Percentiles rank a stretch among this genome's conserved stretches.
Conservation (phyloP, 2,888 invertebrate species). For the Melipona beecheii region DNA sequence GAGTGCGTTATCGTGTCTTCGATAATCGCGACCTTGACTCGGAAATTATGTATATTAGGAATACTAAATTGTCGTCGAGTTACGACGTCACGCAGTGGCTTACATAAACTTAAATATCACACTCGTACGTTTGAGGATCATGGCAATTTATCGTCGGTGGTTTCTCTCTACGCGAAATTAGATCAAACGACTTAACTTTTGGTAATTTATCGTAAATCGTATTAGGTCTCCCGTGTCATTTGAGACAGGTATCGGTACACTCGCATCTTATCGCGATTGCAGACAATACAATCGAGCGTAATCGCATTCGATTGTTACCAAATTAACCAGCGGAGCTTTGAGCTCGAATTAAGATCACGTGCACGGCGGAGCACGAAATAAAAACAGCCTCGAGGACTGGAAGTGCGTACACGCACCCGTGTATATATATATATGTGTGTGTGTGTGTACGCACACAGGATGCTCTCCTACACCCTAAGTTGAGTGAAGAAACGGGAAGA, state of each 20-base stretch:
- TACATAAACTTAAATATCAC: too few relatives aligned
- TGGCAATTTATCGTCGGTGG: background rate
- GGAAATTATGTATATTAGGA: too few relatives aligned
- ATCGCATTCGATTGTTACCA: constrained; percentile 53
- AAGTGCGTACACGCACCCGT: constrained; percentile 1
- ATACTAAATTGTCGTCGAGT: too few relatives aligned
- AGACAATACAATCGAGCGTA: background rate
- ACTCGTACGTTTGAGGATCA: background rate
- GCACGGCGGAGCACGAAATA: constrained; percentile 59
- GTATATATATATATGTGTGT: too few relatives aligned
- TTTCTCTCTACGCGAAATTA: too few relatives aligned
- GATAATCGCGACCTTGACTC: too few relatives aligned
- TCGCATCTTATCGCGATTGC: background rate
- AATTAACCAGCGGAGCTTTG: constrained; percentile 42
- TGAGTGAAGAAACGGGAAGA: constrained; percentile 42
- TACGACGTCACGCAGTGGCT: too few relatives aligned
- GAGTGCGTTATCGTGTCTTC: too few relatives aligned
- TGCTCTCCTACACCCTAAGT: background rate
- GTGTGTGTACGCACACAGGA: background rate
- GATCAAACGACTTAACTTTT: too few relatives aligned
- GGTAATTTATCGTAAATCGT: too few relatives aligned
- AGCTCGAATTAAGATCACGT: constrained; percentile 55
- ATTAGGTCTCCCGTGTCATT: background rate
- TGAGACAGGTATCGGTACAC: background rate
- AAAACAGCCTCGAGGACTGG: constrained; percentile 52